Evolutionary conservation across 2,113 vertebrate genomes (phyloP).

Genomic region (Chunga burmeisteri): DNA sequence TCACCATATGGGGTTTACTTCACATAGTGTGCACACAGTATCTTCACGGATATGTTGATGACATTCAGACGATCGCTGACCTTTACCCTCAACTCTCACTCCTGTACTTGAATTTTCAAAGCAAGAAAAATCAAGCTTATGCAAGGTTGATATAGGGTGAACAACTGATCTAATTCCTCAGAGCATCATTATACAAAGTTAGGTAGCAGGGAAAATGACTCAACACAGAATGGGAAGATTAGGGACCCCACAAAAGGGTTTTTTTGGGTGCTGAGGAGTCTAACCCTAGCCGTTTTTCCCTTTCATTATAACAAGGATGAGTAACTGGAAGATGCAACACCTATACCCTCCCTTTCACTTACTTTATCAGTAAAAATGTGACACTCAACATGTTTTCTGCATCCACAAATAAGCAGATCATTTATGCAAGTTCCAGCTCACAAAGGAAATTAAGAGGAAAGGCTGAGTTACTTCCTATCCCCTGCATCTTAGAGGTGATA

Average conservation of each 20-base stretch:
- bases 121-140: not conserved
- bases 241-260: not conserved
- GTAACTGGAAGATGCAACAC: not conserved
- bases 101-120: not conserved
- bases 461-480: not conserved
- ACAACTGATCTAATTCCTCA: not conserved
- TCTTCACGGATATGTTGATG: not conserved
- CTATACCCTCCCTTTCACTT: not conserved
- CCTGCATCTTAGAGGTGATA: not conserved
- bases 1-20: not conserved
- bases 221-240: not conserved
- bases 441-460: not conserved
- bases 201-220: not conserved
- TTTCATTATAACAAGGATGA: not conserved
- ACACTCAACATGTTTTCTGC: not conserved
- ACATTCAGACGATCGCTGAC: not conserved
- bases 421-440: not conserved
- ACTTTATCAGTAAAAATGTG: not conserved
- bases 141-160: not conserved
- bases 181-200: not conserved
- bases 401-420: not conserved
- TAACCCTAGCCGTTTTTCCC: not conserved
- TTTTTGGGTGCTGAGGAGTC: not conserved
- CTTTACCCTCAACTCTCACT: not conserved
- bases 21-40: fast-evolving